Base-by-base conservation (phyloP, 2,113 vertebrate genomes). In the Chamaetylas fuelleborni region DNA sequence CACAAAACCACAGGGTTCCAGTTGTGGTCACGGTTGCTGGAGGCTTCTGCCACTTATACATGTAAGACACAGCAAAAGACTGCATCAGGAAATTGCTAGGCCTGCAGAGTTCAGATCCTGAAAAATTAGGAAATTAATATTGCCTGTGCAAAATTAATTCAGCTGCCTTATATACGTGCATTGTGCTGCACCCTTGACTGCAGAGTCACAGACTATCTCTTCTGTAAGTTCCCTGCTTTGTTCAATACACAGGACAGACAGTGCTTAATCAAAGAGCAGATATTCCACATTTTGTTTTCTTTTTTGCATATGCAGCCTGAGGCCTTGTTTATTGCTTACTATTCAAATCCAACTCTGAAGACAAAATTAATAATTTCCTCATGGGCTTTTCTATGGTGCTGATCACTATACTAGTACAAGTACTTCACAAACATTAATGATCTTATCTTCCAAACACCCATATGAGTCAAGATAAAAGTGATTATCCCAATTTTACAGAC, bases 311-410 rank as follows among this genome's bases (percentile, higher is more conserved):
- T 88, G 82, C 88, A 91, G 93, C 86, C 69, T 5, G 19, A 94
- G 73, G 92, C 86, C 86, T 91, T 92, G 81, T 89, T 96, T 95
- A 96, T 93, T 95, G 94, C 93, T 84, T 94, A 93, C 90, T 86
- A 96, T 95, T 95, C 92, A 95, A 88, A 93, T 58, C n/a, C 69
- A 86, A 65, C 57, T 92, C 93, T 34, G 85, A 94, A 95, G 90
- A 94, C 93, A 96, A 95, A 95, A 97, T 95, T 95, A 95, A 69
- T 96, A 95, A 97, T 96, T 93, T 97, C 95, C 96, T 97, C 36
- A 28, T 92, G 93, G 95, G 89, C 73, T 92, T 95, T 92, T 97
- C 89, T 91, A 65, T 61, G 94, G 65, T 84, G 81, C 86, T 84
- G 91, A 95, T 95, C 91, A 89, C 89, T 76, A 47, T n/a, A 95